Percentiles rank a stretch among this genome's conserved stretches.
These are phyloP conservation scores for Drosophila mojavensis DNA, from an alignment of 1,140 invertebrate species.

Conservation along the genomic window DNA sequence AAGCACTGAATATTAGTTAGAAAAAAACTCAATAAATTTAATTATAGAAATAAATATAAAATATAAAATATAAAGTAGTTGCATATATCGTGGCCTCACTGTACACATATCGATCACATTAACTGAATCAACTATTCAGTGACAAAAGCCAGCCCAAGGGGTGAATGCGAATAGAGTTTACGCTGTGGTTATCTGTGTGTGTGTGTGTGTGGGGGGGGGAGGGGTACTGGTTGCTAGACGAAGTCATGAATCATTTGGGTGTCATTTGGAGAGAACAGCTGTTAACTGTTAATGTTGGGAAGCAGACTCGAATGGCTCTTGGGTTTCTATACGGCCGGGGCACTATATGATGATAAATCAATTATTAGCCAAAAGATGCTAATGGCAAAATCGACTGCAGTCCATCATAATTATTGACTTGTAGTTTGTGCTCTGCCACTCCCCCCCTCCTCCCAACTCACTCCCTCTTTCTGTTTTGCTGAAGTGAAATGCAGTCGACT, in stretches of 20 bases:
- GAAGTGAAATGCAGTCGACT: background rate
- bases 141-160: background rate
- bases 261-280: conserved; percentile 9
- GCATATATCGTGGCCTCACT: too few species aligned
- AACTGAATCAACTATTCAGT: background rate
- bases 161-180: background rate
- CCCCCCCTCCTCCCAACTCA: too few species aligned
- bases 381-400: conserved; percentile 29
- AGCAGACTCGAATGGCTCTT: conserved; percentile 24
- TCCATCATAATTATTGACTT: conserved; percentile 10
- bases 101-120: conserved; percentile 1
- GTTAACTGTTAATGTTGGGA: conserved; percentile 16
- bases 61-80: too few species aligned
- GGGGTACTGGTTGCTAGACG: too few species aligned
- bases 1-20: too few species aligned
- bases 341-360: conserved; percentile 41
- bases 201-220: too few species aligned
- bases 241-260: conserved; percentile 13
- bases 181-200: background rate
- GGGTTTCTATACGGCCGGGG: background rate
- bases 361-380: conserved; percentile 48
- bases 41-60: too few species aligned
- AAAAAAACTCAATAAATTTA: too few species aligned
- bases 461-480: too few species aligned
- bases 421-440: too few species aligned